A percentile compares a stretch with the other conserved stretches of the same genome.
phyloP scores from a whole-genome alignment of 2,888 invertebrate species.

The Chaitophorus viminalis region DNA sequence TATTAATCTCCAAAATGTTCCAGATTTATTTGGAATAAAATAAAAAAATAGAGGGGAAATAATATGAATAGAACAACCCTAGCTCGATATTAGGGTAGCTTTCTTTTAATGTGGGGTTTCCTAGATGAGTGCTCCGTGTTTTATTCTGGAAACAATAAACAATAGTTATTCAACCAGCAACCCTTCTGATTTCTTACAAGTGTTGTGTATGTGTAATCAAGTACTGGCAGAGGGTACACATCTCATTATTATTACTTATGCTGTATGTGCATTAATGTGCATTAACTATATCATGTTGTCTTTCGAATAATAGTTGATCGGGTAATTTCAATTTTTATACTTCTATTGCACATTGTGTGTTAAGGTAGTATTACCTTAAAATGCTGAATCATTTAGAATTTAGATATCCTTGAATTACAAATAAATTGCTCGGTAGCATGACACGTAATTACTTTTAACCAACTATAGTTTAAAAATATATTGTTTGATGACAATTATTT shows the following conservation, averaged over 20 bases:
- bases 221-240: conserved; percentile 10
- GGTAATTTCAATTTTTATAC: conserved; percentile 22
- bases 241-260: conserved; percentile 22
- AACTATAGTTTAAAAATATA: not conserved
- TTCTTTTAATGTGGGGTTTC: conserved; percentile 36
- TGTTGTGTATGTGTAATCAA: conserved; percentile 53
- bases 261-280: conserved; percentile 29
- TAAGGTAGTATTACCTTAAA: not conserved
- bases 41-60: conserved; percentile 16
- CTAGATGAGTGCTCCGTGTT: conserved; percentile 14
- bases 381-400: conserved; percentile 39
- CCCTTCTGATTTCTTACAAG: conserved; percentile 61
- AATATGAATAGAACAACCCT: conserved; percentile 20
- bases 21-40: conserved; percentile 18
- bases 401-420: conserved; percentile 13
- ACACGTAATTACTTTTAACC: not conserved
- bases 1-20: conserved; percentile 35
- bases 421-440: conserved; percentile 2
- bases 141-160: conserved; percentile 42
- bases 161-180: conserved; percentile 22
- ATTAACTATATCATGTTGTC: conserved; percentile 18
- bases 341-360: not conserved
- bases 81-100: not conserved
- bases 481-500: not conserved
- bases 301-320: conserved; percentile 17